Evolutionary conservation across 2,113 vertebrate genomes (phyloP).

Genomic region (Saccopteryx bilineata): DNA sequence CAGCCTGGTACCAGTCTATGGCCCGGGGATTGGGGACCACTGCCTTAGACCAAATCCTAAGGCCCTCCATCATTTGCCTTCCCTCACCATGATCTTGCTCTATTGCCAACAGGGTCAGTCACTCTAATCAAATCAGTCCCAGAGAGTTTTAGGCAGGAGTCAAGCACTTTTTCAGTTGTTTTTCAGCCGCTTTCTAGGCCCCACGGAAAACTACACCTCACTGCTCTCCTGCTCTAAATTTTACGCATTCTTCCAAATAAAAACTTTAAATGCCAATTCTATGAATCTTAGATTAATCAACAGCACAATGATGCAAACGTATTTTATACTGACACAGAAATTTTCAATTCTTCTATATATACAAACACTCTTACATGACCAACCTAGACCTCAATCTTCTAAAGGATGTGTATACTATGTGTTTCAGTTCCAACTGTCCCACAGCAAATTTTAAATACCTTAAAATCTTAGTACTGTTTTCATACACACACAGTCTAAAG

Average conservation of each 20-base stretch:
- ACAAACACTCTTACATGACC: not conserved
- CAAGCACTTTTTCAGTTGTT: not conserved
- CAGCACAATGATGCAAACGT: not conserved
- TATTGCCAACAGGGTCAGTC: not conserved
- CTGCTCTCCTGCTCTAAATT: not conserved
- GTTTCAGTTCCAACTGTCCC: constrained; percentile 20
- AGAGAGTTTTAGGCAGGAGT: not conserved
- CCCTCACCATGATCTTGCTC: not conserved
- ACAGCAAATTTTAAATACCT: constrained; percentile 24
- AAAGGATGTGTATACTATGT: not conserved
- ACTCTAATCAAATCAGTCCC: not conserved
- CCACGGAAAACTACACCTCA: not conserved
- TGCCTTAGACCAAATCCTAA: not conserved
- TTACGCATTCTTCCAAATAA: not conserved
- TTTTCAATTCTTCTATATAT: not conserved
- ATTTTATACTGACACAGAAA: not conserved
- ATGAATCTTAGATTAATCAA: not conserved
- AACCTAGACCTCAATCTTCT: not conserved
- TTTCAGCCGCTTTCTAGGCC: not conserved
- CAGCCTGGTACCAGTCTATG: too few relatives aligned
- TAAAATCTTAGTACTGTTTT: not conserved
- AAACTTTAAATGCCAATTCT: constrained; percentile 13
- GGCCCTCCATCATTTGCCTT: not conserved
- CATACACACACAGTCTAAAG: not conserved
- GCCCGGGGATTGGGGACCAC: too few relatives aligned